Evolutionary conservation across 2,888 invertebrate genomes (phyloP), one percentile per base, ranked within the genome.

Genomic region (Invenusta paracnida): DNA sequence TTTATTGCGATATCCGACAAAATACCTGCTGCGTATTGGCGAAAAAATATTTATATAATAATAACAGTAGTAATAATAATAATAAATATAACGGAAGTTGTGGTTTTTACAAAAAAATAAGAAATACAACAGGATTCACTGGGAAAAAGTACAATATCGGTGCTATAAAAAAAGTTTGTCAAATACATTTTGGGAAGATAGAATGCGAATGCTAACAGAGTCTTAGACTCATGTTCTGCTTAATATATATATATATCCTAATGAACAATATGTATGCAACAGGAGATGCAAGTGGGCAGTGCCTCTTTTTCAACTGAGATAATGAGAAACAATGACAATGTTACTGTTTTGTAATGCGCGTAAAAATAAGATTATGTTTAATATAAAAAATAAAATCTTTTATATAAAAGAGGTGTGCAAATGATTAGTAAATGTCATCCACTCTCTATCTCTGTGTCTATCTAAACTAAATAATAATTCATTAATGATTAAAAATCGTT

Each of bases 331-430:
- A 23, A 25, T 73, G 5, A 73, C 5, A 73, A 73, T 73, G 48
- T n/a, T n/a, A n/a, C n/a, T n/a, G 5, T 48, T 48, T 48, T 48
- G 5, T 48, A 11, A 48, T 48, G 5, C 48, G 25, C 73, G 73
- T 73, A 73, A 73, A 73, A 73, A 73, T 73, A n/a, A 73, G 23
- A 23, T 73, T 73, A n/a, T n/a, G 25, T 73, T 73, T 13, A 5
- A 73, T 73, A 73, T 73, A 73, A 73, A 73, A 73, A 73, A 73
- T 73, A 73, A 73, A 73, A 73, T 73, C 73, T 73, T 73, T 73
- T 13, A 73, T 13, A 73, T 2, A 73, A 73, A 48, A 11, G 48
- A 11, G 5, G 48, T 73, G 25, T 73, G 73, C 23, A 5, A 25
- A 73, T 73, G 73, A 23, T 73, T 73, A 23, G 23, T 25, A 13